Evolutionary conservation across 2,888 invertebrate genomes (phyloP).

Genomic region (Rhagophthalmus giganteus): DNA sequence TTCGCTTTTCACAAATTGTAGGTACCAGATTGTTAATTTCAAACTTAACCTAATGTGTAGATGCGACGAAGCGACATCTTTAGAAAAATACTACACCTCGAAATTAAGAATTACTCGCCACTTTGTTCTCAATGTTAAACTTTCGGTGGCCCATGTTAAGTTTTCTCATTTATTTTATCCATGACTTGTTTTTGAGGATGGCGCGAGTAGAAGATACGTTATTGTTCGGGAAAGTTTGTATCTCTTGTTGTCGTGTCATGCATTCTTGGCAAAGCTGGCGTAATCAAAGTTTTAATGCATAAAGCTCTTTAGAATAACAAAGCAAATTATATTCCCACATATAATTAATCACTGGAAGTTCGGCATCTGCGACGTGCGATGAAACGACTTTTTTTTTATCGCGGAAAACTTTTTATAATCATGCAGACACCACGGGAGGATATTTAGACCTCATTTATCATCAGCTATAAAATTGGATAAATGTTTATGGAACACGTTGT

Average conservation of each 20-base stretch:
- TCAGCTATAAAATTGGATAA: constrained; percentile 17
- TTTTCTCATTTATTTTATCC: not conserved
- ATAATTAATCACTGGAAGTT: constrained; percentile 23
- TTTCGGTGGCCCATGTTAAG: not conserved
- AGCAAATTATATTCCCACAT: constrained; percentile 19
- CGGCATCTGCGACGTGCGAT: constrained; percentile 18
- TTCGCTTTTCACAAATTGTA: no score
- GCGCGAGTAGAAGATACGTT: no score
- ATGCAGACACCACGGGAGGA: constrained; percentile 20
- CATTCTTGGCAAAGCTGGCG: no score
- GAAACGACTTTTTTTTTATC: constrained; percentile 25
- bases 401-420: constrained; percentile 26
- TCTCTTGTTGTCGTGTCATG: no score
- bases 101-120: no score
- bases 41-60: no score
- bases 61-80: no score
- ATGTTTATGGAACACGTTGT: constrained; percentile 24
- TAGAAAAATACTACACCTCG: no score
- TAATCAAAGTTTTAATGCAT: not conserved
- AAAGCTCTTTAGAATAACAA: constrained; percentile 17
- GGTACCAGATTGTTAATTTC: no score
- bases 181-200: not conserved
- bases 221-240: no score
- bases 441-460: constrained; percentile 29
- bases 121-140: no score